Conservation (phyloP, 2,113 vertebrate species). For the Cariama cristata region DNA sequence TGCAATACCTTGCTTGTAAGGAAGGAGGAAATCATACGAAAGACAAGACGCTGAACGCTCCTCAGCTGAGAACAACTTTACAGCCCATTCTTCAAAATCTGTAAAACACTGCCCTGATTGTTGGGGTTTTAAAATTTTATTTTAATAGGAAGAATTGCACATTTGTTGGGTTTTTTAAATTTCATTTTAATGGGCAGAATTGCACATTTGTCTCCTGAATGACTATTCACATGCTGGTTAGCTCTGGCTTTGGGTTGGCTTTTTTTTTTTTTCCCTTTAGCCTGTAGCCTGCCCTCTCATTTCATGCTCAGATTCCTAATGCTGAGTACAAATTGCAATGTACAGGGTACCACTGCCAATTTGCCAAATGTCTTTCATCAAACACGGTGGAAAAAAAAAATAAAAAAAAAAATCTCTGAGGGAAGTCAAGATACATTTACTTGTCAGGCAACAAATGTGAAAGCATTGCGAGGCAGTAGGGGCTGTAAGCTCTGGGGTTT, state of each 20-base stretch:
- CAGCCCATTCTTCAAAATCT: neutral
- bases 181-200: neutral
- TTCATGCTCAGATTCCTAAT: slow-evolving; percentile 80
- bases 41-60: neutral
- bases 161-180: neutral
- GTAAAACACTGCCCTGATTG: neutral
- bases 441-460: slow-evolving; percentile 86
- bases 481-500: slow-evolving; percentile 86
- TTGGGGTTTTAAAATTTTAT: neutral
- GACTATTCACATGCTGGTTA: slow-evolving; percentile 62
- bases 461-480: slow-evolving; percentile 75
- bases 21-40: neutral
- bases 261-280: slow-evolving; percentile 45
- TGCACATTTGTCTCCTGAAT: slow-evolving; percentile 27
- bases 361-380: slow-evolving; percentile 95
- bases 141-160: neutral
- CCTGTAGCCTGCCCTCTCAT: slow-evolving; percentile 76
- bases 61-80: neutral
- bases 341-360: slow-evolving; percentile 90
- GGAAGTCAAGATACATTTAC: slow-evolving; percentile 89
- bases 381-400: slow-evolving; percentile 68
- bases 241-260: neutral
- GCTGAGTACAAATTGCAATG: slow-evolving; percentile 83
- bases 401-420: slow-evolving; percentile 79
- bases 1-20: neutral